A percentile compares a stretch with the other conserved stretches of the same genome.
Conservation (phyloP, 2,888 invertebrate genomes). For the Disparrhopalites patrizii region DNA sequence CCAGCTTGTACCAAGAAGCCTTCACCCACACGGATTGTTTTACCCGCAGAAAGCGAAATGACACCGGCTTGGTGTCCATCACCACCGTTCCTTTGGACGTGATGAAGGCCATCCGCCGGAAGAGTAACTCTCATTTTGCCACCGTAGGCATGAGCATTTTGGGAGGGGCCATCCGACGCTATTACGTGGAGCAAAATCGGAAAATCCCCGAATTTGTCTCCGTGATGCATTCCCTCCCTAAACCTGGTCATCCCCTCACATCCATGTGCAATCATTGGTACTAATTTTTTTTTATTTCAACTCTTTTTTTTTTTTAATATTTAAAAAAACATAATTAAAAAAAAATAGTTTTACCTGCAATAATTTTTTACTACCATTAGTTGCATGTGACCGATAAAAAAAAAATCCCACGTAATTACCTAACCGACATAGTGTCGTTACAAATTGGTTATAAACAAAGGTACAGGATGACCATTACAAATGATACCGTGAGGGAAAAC, state of each 20-base stretch:
- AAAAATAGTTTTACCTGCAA: no score
- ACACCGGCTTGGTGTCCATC: constrained; percentile 38
- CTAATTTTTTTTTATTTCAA: background rate
- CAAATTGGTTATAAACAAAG: no score
- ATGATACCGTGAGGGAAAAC: no score
- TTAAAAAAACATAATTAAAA: no score
- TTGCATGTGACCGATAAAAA: no score
- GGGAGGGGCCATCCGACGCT: constrained; percentile 39
- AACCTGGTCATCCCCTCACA: constrained; percentile 41
- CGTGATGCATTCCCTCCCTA: constrained; percentile 45
- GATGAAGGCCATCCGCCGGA: constrained; percentile 35
- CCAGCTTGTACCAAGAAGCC: constrained; percentile 36
- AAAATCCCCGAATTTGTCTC: constrained; percentile 34
- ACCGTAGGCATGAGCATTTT: constrained; percentile 44
- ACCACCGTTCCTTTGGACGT: constrained; percentile 36
- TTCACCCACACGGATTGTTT: constrained; percentile 38
- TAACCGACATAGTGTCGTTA: no score
- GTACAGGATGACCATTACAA: no score
- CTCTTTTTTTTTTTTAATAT: background rate
- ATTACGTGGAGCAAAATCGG: constrained; percentile 29
- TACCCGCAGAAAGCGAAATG: constrained; percentile 35
- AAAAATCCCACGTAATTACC: no score
- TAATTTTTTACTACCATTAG: no score
- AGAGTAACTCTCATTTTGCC: constrained; percentile 42
- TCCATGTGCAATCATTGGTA: constrained; percentile 45